Conservation (phyloP, 2,797 vertebrate species). For the Paedocypris micromegethes region DNA sequence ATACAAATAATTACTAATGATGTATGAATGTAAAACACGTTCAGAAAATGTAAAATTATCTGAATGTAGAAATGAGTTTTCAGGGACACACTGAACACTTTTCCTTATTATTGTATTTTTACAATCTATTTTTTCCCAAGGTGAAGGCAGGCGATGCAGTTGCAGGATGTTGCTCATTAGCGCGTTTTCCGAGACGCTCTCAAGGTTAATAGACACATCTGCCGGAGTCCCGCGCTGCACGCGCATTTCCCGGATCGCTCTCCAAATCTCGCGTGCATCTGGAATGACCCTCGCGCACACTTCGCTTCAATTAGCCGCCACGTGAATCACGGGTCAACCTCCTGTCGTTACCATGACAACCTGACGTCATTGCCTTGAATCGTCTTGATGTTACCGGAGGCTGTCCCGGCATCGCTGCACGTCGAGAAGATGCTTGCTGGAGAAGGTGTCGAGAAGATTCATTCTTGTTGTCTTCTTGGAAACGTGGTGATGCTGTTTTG, state of each 20-base stretch:
- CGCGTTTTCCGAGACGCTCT: slow-evolving; percentile 11
- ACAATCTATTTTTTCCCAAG: not conserved
- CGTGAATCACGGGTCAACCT: slow-evolving; percentile 26
- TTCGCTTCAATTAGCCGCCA: slow-evolving; percentile 26
- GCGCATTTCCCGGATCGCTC: slow-evolving; percentile 11
- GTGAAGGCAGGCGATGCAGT: slow-evolving; percentile 2
- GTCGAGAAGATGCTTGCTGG: too few species aligned
- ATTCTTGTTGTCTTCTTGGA: too few species aligned
- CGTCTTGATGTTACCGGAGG: not conserved
- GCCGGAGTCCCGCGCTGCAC: not conserved
- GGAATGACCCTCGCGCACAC: slow-evolving; percentile 13
- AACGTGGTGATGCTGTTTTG: too few species aligned
- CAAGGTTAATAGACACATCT: slow-evolving; percentile 23
- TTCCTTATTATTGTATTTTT: too few species aligned
- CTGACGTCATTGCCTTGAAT: slow-evolving; percentile 7
- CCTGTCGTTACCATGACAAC: slow-evolving; percentile 16
- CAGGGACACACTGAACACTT: too few species aligned
- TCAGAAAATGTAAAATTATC: too few species aligned
- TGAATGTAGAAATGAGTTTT: too few species aligned
- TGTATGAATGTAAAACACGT: too few species aligned
- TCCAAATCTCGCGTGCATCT: slow-evolving; percentile 12
- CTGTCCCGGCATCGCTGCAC: not conserved
- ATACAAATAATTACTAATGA: too few species aligned
- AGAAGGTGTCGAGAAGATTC: too few species aligned
- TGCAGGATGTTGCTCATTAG: slow-evolving; percentile 8